Conservation (phyloP, 92 coral and sea anemone species). For the Nematostella vectensis region DNA sequence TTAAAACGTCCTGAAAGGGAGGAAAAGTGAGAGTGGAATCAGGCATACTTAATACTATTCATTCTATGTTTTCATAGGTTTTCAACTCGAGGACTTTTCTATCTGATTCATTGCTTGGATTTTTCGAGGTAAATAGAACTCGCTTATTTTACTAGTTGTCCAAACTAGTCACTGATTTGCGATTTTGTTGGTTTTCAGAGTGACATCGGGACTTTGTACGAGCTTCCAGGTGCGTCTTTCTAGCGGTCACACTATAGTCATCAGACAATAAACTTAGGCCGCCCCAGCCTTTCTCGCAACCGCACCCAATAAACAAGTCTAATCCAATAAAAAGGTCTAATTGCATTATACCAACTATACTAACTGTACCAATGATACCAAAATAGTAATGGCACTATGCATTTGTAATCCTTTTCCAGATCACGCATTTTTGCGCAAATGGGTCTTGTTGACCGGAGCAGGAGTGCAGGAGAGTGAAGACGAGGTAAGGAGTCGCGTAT, state of each 20-base stretch:
- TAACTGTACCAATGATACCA: too few species aligned
- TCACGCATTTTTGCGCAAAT: constrained; percentile 72
- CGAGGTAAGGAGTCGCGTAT: not conserved
- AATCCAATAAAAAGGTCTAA: too few species aligned
- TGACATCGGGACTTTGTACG: constrained; percentile 74
- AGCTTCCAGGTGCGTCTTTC: constrained; percentile 57
- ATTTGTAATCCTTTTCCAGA: constrained; percentile 28
- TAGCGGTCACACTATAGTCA: too few species aligned
- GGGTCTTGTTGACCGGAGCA: constrained; percentile 77
- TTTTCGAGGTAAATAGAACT: constrained; percentile 55
- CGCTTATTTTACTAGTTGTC: too few species aligned
- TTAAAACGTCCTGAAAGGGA: not conserved
- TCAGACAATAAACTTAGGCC: too few species aligned
- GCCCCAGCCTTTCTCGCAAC: too few species aligned
- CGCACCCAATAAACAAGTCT: too few species aligned
- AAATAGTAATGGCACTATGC: too few species aligned
- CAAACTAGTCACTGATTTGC: too few species aligned
- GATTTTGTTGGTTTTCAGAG: constrained; percentile 73
- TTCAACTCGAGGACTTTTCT: constrained; percentile 58
- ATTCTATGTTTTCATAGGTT: too few species aligned
- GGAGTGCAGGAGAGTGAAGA: constrained; percentile 46
- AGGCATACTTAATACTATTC: too few species aligned
- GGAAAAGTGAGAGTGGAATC: not conserved
- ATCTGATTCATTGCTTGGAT: constrained; percentile 73
- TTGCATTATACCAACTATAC: too few species aligned